Evolutionary conservation across 2,113 vertebrate species (phyloP).

Genomic region (Lanius ludovicianus): DNA sequence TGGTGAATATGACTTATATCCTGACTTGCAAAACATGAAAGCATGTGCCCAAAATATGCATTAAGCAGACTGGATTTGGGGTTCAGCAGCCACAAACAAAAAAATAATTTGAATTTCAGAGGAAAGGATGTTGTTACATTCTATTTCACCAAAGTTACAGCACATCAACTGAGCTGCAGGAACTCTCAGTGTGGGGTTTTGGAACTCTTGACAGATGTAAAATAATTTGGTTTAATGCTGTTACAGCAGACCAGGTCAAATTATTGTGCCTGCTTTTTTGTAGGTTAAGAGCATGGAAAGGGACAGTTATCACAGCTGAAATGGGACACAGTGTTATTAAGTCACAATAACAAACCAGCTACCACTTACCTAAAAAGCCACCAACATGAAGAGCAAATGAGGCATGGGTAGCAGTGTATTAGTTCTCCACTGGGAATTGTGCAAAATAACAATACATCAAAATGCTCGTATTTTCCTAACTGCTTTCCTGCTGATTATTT

Average conservation of each 20-base stretch:
- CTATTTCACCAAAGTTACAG: rapidly evolving
- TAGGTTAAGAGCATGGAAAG: background rate
- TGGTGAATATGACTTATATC: background rate
- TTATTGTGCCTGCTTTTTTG: background rate
- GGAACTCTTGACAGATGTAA: rapidly evolving
- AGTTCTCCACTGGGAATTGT: background rate
- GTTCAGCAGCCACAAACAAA: background rate
- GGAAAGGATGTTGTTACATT: background rate
- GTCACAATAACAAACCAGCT: background rate
- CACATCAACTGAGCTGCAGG: background rate
- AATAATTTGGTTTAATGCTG: background rate
- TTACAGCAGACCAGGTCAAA: background rate
- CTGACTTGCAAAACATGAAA: background rate
- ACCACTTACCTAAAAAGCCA: background rate
- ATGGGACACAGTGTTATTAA: background rate
- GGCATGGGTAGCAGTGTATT: background rate
- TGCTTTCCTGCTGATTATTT: background rate
- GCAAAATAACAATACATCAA: background rate
- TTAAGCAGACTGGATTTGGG: background rate
- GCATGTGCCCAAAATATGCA: background rate
- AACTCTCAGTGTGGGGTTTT: background rate
- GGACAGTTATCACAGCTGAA: background rate
- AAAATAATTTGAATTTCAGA: background rate
- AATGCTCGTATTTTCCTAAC: background rate
- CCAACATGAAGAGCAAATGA: background rate